phyloP scores from a whole-genome alignment of 2,113 vertebrate species.

The cattle (Bos taurus) region ARS-UCD2.0 NC_037332.1:1921501-1922000 shows the following conservation, averaged over 20 bases:
- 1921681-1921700: slow-evolving; percentile 65
- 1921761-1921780: slow-evolving; percentile 87
- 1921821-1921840: slow-evolving; percentile 88
- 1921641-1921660: slow-evolving; percentile 80
- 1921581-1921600: slow-evolving; percentile 18
- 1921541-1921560: not conserved
- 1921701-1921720: slow-evolving; percentile 67
- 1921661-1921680: slow-evolving; percentile 77
- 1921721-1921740: slow-evolving; percentile 54
- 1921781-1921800: slow-evolving; percentile 83
- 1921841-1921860: slow-evolving; percentile 90
- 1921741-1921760: slow-evolving; percentile 72
- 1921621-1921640: slow-evolving; percentile 74
- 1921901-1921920: slow-evolving; percentile 92
- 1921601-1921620: slow-evolving; percentile 71
- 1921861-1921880: slow-evolving; percentile 91
- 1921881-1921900: slow-evolving; percentile 90
- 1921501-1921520: not conserved
- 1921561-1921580: slow-evolving; percentile 39
- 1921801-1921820: slow-evolving; percentile 86
- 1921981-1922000: slow-evolving; percentile 48
- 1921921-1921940: slow-evolving; percentile 90
- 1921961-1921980: slow-evolving; percentile 88
- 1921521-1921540: not conserved
- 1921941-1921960: slow-evolving; percentile 90